These are phyloP conservation scores for Falcunculus frontatus DNA, from an alignment of 2,113 vertebrate species.

Conservation along the genomic window DNA sequence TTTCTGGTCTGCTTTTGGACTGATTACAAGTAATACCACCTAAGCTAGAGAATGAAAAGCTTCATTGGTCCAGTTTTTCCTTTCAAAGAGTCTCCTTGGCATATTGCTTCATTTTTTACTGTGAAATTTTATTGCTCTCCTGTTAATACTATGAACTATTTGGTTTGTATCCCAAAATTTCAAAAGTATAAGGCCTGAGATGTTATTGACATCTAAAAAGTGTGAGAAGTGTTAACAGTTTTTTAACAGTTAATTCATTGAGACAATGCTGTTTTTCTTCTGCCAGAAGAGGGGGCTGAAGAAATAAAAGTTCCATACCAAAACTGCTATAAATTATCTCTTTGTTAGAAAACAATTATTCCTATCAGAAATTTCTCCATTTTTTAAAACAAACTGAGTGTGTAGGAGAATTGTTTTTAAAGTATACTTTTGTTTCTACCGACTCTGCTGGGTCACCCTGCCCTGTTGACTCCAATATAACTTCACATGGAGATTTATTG, in stretches of 20 bases:
- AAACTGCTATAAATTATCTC: neutral
- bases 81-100: neutral
- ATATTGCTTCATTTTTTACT: neutral
- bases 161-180: neutral
- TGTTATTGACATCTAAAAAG: neutral
- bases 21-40: neutral
- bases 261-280: neutral
- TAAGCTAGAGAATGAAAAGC: neutral
- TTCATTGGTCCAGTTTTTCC: neutral
- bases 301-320: neutral
- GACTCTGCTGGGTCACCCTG: neutral
- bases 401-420: neutral
- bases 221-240: neutral
- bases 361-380: neutral
- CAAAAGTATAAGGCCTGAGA: neutral
- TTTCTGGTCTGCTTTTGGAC: neutral
- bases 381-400: neutral
- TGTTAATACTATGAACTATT: neutral
- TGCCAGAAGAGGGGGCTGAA: constrained; percentile 58
- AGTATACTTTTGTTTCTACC: neutral
- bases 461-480: neutral
- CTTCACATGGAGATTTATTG: neutral
- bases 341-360: neutral
- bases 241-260: neutral
- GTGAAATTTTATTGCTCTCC: neutral